Evolutionary conservation across 2,113 vertebrate genomes (phyloP).

Genomic region (Macquaria australasica): DNA sequence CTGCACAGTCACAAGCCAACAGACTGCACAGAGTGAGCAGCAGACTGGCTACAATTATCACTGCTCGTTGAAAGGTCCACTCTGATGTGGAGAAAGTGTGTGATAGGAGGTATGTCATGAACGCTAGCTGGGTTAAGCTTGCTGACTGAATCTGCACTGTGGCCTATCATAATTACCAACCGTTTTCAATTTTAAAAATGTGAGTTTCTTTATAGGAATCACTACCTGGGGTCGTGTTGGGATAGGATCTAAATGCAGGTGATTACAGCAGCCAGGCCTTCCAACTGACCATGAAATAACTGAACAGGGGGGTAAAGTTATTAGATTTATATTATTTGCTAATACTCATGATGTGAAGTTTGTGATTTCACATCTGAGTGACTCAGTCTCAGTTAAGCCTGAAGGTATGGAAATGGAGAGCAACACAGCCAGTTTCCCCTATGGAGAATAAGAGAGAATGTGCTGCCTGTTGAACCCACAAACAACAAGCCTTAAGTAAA

Average conservation of each 20-base stretch:
- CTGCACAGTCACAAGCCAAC: slow-evolving; percentile 17
- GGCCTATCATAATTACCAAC: not conserved
- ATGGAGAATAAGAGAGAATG: slow-evolving; percentile 49
- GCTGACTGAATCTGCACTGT: slow-evolving; percentile 2
- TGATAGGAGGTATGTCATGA: slow-evolving; percentile 33
- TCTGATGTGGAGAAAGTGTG: slow-evolving; percentile 18
- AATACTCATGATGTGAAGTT: slow-evolving; percentile 29
- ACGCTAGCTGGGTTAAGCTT: slow-evolving; percentile 4
- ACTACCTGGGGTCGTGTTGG: not conserved
- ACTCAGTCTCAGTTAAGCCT: slow-evolving; percentile 59
- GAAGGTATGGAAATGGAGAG: slow-evolving; percentile 65
- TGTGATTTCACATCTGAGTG: slow-evolving; percentile 76
- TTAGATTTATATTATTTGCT: slow-evolving; percentile 44
- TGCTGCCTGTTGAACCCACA: slow-evolving; percentile 58
- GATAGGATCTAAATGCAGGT: not conserved
- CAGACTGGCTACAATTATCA: slow-evolving; percentile 30
- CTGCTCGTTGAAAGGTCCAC: slow-evolving; percentile 43
- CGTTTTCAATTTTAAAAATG: not conserved
- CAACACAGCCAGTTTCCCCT: slow-evolving; percentile 42
- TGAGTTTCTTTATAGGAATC: not conserved
- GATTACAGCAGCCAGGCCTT: slow-evolving; percentile 11
- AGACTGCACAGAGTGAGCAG: slow-evolving; percentile 28
- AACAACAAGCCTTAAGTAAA: slow-evolving; percentile 64
- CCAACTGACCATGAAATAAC: slow-evolving; percentile 18
- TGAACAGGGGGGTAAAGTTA: not conserved